A percentile compares a stretch with the other conserved stretches of the same genome.
phyloP scores from a whole-genome alignment of 2,113 vertebrate genomes.

The Plectropomus leopardus region DNA sequence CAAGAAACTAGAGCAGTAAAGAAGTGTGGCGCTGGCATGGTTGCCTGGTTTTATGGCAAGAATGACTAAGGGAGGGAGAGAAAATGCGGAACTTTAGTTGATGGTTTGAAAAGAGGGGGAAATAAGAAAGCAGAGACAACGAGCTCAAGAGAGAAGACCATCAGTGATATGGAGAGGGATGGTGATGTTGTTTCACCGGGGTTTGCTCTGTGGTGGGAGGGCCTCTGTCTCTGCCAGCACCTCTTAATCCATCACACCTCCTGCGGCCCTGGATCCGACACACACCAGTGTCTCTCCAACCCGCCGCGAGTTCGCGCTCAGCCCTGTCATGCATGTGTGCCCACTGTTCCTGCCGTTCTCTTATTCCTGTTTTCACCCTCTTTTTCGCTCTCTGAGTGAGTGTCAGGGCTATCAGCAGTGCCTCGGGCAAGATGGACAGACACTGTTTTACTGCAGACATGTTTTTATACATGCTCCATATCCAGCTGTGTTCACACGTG shows the following conservation, averaged over 20 bases:
- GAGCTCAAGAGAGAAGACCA: neutral
- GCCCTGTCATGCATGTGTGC: slow-evolving; percentile 66
- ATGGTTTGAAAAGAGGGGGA: slow-evolving; percentile 24
- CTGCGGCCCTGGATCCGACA: slow-evolving; percentile 69
- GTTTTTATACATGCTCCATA: slow-evolving; percentile 53
- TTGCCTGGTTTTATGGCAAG: slow-evolving; percentile 34
- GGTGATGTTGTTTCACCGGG: slow-evolving; percentile 56
- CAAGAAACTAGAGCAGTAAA: neutral
- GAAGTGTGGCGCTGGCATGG: neutral
- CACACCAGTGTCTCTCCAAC: slow-evolving; percentile 52
- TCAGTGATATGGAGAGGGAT: slow-evolving; percentile 55
- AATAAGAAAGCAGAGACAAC: neutral
- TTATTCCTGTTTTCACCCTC: slow-evolving; percentile 55
- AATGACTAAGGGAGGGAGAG: slow-evolving; percentile 20
- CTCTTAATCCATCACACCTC: slow-evolving; percentile 78
- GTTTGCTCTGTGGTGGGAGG: slow-evolving; percentile 60
- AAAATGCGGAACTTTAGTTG: slow-evolving; percentile 21
- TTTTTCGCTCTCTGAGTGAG: slow-evolving; percentile 29
- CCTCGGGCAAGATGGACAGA: slow-evolving; percentile 62
- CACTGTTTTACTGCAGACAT: slow-evolving; percentile 44
- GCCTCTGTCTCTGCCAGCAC: slow-evolving; percentile 48
- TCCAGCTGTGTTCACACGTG: slow-evolving; percentile 24
- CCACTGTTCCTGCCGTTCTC: slow-evolving; percentile 45
- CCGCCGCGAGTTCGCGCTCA: slow-evolving; percentile 32
- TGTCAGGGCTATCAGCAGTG: slow-evolving; percentile 38